Base-by-base conservation (phyloP, 2,113 vertebrate species). In the Pimephales promelas region DNA sequence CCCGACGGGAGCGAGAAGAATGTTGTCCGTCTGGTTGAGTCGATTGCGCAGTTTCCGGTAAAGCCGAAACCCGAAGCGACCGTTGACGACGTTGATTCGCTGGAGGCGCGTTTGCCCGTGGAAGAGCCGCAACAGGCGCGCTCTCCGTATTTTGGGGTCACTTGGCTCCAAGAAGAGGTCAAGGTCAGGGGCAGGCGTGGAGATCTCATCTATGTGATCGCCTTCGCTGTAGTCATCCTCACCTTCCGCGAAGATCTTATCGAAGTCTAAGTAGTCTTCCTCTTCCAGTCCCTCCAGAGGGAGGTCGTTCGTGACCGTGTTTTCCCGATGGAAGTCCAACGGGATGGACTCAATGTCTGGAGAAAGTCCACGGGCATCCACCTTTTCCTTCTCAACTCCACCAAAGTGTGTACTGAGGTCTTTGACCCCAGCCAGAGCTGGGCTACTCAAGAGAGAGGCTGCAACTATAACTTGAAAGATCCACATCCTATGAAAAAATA, bases 1-100 rank as follows among this genome's bases (percentile, higher is more conserved):
- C 22, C 98, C 98, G 18, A 96, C 96, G 0, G 98, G 98, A 8
- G 98, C 97, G 26, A 99, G 91, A 86, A 99, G 93, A 77, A 99
- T 94, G 36, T 99, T 99, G 47, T 98, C 95, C 0, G 89, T 94
- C 84, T 95, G 78, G 70, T 94, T 93, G n/a, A 92, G 90, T 2
- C 91, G 88, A 22, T 97, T 96, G 8, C 94, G 95, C 82, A 99
- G 84, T 0, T 93, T 96, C 49, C 96, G 93, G 79, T 98, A 99
- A 24, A 99, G 96, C 76, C 94, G 92, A 83, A 98, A 99, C 22
- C 95, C 98, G 2, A 99, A 99, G 66, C 93, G 93, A 4, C 96
- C 95, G 0, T 99, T 99, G 85, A 98, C 94, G 1, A 94, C 93
- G 85, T 96, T 98, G 84, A 99, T 95, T 5, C 98, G 96, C 86